phyloP scores from a whole-genome alignment of 2,888 invertebrate genomes.

The Argyra leucocephala region DNA sequence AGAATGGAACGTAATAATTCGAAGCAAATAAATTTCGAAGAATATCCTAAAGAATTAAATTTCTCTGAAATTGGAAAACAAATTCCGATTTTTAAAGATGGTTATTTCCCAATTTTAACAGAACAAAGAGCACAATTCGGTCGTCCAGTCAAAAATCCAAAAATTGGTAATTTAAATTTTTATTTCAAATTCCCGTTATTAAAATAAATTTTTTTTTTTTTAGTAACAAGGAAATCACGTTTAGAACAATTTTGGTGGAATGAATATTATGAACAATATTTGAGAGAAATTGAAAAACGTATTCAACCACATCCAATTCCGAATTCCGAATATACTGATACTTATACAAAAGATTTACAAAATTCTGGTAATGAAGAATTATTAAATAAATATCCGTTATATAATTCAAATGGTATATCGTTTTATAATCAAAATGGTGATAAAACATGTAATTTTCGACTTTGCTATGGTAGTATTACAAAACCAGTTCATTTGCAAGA shows the following conservation, averaged over 20 bases:
- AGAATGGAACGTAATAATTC: too few species aligned
- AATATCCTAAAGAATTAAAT: too few species aligned
- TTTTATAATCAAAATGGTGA: constrained; percentile 37
- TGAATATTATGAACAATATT: constrained; percentile 36
- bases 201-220: neutral
- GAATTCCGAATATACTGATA: constrained; percentile 35
- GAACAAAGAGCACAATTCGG: neutral
- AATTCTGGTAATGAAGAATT: constrained; percentile 29
- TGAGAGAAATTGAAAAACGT: constrained; percentile 29
- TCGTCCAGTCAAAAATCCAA: neutral
- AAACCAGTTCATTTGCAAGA: constrained; percentile 32
- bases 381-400: constrained; percentile 34
- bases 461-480: constrained; percentile 28
- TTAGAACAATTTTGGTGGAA: constrained; percentile 38
- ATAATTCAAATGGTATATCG: constrained; percentile 35
- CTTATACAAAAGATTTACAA: constrained; percentile 29
- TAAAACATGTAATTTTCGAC: constrained; percentile 31
- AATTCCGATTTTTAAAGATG: too few species aligned
- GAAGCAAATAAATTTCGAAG: too few species aligned
- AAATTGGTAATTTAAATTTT: neutral
- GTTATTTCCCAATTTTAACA: neutral
- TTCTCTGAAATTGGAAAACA: too few species aligned
- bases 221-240: constrained; percentile 28
- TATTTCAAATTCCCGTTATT: constrained; percentile 6
- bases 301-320: constrained; percentile 17